Percentiles rank a stretch among this genome's conserved stretches.
phyloP scores from a whole-genome alignment of 2,113 vertebrate genomes.

The Anguilla rostrata region DNA sequence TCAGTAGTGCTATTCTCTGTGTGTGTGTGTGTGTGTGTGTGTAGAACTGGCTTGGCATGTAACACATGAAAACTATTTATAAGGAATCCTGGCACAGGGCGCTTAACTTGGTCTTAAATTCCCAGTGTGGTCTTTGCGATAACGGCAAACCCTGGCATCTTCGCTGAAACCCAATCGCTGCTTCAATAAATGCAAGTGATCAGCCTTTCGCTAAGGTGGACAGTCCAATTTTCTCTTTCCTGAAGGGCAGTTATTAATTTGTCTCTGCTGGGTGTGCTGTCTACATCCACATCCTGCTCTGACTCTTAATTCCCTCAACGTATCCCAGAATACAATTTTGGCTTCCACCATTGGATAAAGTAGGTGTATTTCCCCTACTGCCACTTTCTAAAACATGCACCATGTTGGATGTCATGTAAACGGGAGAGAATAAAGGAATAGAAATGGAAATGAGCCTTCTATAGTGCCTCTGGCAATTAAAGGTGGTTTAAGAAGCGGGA shows the following conservation, averaged over 20 bases:
- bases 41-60: constrained; percentile 68
- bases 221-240: constrained; percentile 57
- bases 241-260: constrained; percentile 66
- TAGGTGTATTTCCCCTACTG: constrained; percentile 46
- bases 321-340: constrained; percentile 71
- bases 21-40: neutral
- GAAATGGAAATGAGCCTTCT: constrained; percentile 73
- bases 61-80: constrained; percentile 65
- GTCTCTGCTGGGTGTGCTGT: constrained; percentile 52
- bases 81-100: constrained; percentile 59
- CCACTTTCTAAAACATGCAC: constrained; percentile 53
- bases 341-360: constrained; percentile 68
- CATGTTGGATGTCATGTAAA: constrained; percentile 57
- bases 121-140: constrained; percentile 57
- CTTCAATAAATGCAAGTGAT: constrained; percentile 64
- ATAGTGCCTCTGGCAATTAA: constrained; percentile 64
- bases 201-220: constrained; percentile 53
- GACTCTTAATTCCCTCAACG: constrained; percentile 64
- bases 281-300: constrained; percentile 48
- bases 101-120: constrained; percentile 60
- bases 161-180: constrained; percentile 51
- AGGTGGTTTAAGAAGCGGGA: constrained; percentile 62
- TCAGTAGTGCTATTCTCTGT: too few relatives aligned
- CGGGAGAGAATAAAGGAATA: constrained; percentile 66
- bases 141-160: constrained; percentile 57